Evolutionary conservation across 2,888 invertebrate genomes (phyloP).

Genomic region (Syritta pipiens): DNA sequence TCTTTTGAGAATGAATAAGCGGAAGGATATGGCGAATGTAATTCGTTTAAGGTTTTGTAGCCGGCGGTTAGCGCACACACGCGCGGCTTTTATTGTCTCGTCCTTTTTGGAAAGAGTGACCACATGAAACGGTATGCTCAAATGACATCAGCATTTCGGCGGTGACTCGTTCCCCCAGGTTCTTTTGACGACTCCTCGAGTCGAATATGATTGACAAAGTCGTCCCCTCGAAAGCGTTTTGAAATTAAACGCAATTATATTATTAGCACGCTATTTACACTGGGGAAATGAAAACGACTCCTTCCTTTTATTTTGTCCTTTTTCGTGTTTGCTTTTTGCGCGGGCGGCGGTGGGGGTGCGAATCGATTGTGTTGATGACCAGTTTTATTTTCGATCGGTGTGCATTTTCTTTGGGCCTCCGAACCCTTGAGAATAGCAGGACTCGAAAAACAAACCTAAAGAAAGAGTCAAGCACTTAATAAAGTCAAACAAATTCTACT

Average conservation of each 20-base stretch:
- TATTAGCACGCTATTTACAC: constrained; percentile 21
- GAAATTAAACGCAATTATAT: constrained; percentile 29
- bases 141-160: constrained; percentile 46
- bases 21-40: constrained; percentile 13
- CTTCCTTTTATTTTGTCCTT: background rate
- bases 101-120: constrained; percentile 31
- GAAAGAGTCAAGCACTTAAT: constrained; percentile 8
- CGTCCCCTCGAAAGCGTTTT: background rate
- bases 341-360: background rate
- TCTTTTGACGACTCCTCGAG: no score
- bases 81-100: background rate
- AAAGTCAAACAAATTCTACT: constrained; percentile 23
- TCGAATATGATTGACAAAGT: constrained; percentile 37
- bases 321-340: background rate
- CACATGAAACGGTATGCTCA: constrained; percentile 38
- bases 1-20: background rate
- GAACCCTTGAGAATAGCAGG: background rate
- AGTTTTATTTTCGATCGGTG: background rate
- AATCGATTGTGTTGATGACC: constrained; percentile 14
- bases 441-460: background rate
- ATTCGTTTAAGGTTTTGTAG: constrained; percentile 45
- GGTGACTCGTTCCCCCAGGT: constrained; percentile 36
- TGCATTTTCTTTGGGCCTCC: background rate
- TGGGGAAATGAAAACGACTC: constrained; percentile 3
- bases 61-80: constrained; percentile 6